Evolutionary conservation across 2,113 vertebrate genomes (phyloP).

Genomic region (Pelecanus crispus): DNA sequence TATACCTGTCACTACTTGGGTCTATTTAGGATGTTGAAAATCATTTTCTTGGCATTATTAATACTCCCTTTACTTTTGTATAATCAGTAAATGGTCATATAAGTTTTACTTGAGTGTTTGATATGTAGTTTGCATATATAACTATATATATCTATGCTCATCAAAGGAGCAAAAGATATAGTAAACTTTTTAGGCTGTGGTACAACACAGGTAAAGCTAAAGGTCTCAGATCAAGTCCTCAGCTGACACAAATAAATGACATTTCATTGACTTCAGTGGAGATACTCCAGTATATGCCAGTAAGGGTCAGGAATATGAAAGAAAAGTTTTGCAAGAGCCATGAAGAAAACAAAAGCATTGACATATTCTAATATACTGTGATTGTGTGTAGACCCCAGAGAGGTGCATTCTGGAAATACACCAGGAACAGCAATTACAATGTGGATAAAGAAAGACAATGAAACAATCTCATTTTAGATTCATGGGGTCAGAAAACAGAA

Average conservation of each 20-base stretch:
- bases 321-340: not conserved
- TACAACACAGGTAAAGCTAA: not conserved
- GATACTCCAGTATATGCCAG: not conserved
- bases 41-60: not conserved
- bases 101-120: not conserved
- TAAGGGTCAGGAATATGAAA: not conserved
- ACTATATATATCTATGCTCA: not conserved
- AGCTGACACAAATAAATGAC: accelerated
- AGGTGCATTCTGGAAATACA: conserved; percentile 20
- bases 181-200: not conserved
- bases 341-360: conserved; percentile 18
- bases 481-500: conserved; percentile 37
- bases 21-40: not conserved
- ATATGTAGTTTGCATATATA: not conserved
- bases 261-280: not conserved
- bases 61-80: not conserved
- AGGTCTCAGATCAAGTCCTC: not conserved
- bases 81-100: not conserved
- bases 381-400: not conserved
- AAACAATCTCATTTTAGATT: conserved; percentile 48
- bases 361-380: conserved; percentile 25
- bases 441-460: conserved; percentile 32
- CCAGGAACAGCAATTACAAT: conserved; percentile 27
- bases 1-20: not conserved
- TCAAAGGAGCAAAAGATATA: not conserved